A percentile compares a stretch with the other conserved stretches of the same genome.
Conservation (phyloP, 2,113 vertebrate genomes). For the Hippocampus guttulatus region DNA sequence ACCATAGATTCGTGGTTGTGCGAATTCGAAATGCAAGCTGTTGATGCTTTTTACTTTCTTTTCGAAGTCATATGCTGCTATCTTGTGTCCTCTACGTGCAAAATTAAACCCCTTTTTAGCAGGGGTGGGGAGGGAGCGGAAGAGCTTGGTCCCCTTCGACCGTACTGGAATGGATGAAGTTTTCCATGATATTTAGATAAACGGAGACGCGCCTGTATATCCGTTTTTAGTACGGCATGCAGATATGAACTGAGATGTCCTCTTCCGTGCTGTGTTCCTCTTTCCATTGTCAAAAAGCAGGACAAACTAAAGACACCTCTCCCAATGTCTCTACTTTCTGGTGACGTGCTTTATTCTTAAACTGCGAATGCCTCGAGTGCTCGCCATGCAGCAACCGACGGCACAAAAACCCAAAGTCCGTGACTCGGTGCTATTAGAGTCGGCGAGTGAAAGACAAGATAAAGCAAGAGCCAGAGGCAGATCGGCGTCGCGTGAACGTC, state of each 20-base stretch:
- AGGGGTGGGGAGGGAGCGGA: not conserved
- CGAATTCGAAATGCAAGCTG: not conserved
- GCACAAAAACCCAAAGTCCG: constrained; percentile 19
- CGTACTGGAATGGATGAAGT: not conserved
- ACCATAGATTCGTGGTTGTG: not conserved
- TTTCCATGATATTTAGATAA: not conserved
- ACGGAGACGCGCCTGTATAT: not conserved
- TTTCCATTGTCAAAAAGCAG: constrained; percentile 32
- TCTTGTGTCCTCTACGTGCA: not conserved
- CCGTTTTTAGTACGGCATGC: constrained; percentile 22
- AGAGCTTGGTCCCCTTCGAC: not conserved
- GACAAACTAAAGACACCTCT: constrained; percentile 16
- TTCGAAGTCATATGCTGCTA: not conserved
- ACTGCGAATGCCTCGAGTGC: constrained; percentile 32
- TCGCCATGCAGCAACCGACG: constrained; percentile 49
- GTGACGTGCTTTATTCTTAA: constrained; percentile 9
- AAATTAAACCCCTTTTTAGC: not conserved
- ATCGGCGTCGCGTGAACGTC: constrained; percentile 43
- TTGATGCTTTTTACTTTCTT: too few relatives aligned
- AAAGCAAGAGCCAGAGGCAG: constrained; percentile 39
- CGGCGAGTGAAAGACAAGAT: constrained; percentile 21
- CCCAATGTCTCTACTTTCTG: constrained; percentile 4
- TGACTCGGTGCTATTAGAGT: constrained; percentile 39
- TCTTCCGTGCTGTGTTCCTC: constrained; percentile 42
- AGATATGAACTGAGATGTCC: constrained; percentile 20